Evolutionary conservation across 2,113 vertebrate species (phyloP).

Genomic region (Elaphurus davidianus): DNA sequence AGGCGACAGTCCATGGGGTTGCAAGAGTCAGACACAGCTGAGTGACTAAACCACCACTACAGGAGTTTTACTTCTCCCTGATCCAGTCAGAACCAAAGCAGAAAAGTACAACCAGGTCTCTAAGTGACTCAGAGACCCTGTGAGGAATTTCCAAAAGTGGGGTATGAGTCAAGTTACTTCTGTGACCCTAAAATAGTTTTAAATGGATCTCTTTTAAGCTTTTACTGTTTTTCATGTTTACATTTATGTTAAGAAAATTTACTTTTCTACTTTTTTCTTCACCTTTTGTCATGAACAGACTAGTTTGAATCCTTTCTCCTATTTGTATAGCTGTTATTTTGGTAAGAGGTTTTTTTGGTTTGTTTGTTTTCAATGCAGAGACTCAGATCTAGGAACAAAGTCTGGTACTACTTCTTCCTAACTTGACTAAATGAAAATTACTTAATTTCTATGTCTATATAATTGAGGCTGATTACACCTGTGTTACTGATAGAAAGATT

Average conservation of each 20-base stretch:
- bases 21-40: not conserved
- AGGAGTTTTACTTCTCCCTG: not conserved
- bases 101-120: not conserved
- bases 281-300: not conserved
- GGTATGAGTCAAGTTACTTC: not conserved
- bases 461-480: not conserved
- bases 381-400: not conserved
- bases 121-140: not conserved
- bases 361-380: not conserved
- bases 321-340: not conserved
- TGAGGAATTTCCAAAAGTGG: not conserved
- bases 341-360: not conserved
- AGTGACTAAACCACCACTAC: not conserved
- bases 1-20: not conserved
- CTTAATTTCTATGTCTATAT: not conserved
- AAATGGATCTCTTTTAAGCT: not conserved
- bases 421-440: slow-evolving; percentile 32
- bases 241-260: not conserved
- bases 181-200: not conserved
- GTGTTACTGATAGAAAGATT: not conserved
- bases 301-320: not conserved
- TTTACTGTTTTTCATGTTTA: not conserved
- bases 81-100: not conserved
- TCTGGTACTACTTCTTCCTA: not conserved
- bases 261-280: not conserved